Conservation (phyloP, 2,888 invertebrate species). For the Platerodrilus igneus region DNA sequence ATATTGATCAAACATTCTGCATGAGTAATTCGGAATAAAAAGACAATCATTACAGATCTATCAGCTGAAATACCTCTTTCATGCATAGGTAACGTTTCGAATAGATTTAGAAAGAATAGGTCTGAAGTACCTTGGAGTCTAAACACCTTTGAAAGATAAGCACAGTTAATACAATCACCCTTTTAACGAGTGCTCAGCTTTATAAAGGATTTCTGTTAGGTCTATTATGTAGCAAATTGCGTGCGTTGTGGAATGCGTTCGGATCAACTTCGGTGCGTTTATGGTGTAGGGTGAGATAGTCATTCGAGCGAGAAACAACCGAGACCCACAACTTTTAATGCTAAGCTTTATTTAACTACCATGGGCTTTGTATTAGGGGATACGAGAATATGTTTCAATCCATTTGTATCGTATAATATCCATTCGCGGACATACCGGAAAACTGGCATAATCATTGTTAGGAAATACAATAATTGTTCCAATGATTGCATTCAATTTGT, state of each 20-base stretch:
- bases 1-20: slow-evolving; percentile 30
- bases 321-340: slow-evolving; percentile 33
- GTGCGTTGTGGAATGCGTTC: slow-evolving; percentile 41
- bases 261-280: slow-evolving; percentile 31
- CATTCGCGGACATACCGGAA: too few relatives aligned
- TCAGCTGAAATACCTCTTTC: slow-evolving; percentile 18
- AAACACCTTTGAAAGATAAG: slow-evolving; percentile 41
- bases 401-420: too few relatives aligned
- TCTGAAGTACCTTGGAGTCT: slow-evolving; percentile 37
- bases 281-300: slow-evolving; percentile 34
- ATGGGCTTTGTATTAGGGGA: too few relatives aligned
- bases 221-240: slow-evolving; percentile 46
- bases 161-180: slow-evolving; percentile 43
- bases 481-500: too few relatives aligned
- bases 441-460: too few relatives aligned
- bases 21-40: slow-evolving; percentile 29
- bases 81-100: slow-evolving; percentile 27
- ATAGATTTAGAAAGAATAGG: slow-evolving; percentile 32
- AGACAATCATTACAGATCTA: slow-evolving; percentile 35
- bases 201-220: slow-evolving; percentile 43
- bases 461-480: too few relatives aligned
- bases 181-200: slow-evolving; percentile 35
- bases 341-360: too few relatives aligned
- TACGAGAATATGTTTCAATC: too few relatives aligned
- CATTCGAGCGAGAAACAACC: slow-evolving; percentile 37